Evolutionary conservation across 2,113 vertebrate genomes (phyloP).

Genomic region (Spilogale gracilis): DNA sequence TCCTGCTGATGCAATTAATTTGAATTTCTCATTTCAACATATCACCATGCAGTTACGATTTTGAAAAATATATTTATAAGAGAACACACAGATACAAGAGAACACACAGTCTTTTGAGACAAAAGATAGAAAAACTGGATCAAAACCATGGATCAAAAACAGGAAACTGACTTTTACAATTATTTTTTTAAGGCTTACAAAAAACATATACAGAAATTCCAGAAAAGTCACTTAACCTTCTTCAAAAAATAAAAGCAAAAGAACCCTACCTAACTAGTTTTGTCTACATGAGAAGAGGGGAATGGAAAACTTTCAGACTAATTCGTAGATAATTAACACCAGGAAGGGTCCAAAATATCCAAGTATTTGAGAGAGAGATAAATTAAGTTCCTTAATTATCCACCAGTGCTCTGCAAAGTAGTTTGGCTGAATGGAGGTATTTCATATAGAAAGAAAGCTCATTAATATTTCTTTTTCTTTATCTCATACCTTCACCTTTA

Average conservation of each 20-base stretch:
- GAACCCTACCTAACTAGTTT: not conserved
- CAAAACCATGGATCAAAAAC: not conserved
- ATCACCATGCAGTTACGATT: not conserved
- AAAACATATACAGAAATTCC: conserved; percentile 1
- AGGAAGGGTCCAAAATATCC: not conserved
- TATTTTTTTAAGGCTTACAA: not conserved
- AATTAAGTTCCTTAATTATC: not conserved
- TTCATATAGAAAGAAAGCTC: not conserved
- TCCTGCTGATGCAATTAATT: not conserved
- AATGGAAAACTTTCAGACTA: not conserved
- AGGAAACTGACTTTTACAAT: not conserved
- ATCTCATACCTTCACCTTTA: not conserved
- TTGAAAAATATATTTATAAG: conserved; percentile 18
- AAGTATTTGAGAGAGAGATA: not conserved
- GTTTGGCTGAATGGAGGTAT: rapidly evolving
- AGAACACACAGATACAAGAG: not conserved
- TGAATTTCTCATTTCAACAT: not conserved
- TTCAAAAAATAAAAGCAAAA: not conserved
- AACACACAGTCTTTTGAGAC: not conserved
- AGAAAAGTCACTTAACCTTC: conserved; percentile 9
- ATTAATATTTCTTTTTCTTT: not conserved
- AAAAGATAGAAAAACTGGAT: conserved; percentile 14
- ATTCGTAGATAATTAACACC: not conserved
- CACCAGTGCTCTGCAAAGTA: not conserved
- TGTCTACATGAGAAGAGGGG: not conserved